phyloP scores from a whole-genome alignment of 2,113 vertebrate species.

The Sitta europaea region DNA sequence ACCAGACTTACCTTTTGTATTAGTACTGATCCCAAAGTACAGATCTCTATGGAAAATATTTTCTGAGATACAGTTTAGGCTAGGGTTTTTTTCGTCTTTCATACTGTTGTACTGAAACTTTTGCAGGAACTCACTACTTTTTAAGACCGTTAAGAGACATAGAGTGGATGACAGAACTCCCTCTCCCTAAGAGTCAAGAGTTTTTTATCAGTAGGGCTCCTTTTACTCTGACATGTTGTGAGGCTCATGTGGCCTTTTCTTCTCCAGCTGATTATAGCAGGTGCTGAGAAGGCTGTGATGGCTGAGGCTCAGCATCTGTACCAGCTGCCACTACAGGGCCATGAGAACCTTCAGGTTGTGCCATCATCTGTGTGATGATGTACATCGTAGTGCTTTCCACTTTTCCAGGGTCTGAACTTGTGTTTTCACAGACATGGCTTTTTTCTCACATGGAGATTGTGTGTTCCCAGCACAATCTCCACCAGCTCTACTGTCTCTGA shows the following conservation, averaged over 20 bases:
- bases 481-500: not conserved
- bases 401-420: not conserved
- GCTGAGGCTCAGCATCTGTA: not conserved
- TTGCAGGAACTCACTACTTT: not conserved
- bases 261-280: not conserved
- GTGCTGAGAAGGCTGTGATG: accelerated
- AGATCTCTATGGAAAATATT: not conserved
- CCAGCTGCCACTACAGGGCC: not conserved
- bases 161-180: not conserved
- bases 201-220: not conserved
- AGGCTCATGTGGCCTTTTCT: not conserved
- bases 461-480: not conserved
- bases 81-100: not conserved
- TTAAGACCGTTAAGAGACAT: not conserved
- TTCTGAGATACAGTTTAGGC: not conserved
- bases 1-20: not conserved
- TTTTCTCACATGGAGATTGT: too few species aligned
- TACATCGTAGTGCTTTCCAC: not conserved
- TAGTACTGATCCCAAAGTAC: not conserved
- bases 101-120: not conserved
- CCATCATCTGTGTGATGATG: accelerated
- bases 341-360: not conserved
- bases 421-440: not conserved
- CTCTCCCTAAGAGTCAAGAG: not conserved
- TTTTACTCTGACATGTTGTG: not conserved